A percentile compares a stretch with the other conserved stretches of the same genome.
These are phyloP conservation scores for Macrophya alboannulata DNA, from an alignment of 2,888 invertebrate species.

Conservation along the genomic window DNA sequence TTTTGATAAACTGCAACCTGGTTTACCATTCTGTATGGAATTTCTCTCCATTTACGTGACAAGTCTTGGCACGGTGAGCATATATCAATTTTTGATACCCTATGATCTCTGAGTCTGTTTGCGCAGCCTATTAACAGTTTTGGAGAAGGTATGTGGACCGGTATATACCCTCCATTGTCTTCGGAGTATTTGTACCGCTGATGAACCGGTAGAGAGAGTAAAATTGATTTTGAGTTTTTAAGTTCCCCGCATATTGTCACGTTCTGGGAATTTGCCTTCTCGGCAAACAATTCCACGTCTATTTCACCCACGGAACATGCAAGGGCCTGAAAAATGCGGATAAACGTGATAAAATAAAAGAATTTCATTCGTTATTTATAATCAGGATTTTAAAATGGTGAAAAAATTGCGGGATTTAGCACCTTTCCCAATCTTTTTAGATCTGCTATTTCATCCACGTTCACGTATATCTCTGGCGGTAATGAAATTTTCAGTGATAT, in stretches of 20 bases:
- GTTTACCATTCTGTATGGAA: constrained; percentile 71
- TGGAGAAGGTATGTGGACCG: constrained; percentile 68
- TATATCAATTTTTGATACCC: constrained; percentile 71
- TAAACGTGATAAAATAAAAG: background rate
- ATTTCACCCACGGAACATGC: constrained; percentile 74
- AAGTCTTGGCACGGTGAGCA: constrained; percentile 72
- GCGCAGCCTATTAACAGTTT: constrained; percentile 73
- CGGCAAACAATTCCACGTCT: constrained; percentile 75
- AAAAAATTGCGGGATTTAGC: constrained; percentile 20
- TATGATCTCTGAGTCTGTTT: constrained; percentile 69
- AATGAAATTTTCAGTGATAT: constrained; percentile 70
- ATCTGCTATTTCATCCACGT: constrained; percentile 76
- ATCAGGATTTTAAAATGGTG: background rate
- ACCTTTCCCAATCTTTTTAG: constrained; percentile 72
- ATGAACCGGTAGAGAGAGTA: constrained; percentile 72
- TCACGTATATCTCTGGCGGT: constrained; percentile 74
- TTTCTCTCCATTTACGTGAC: constrained; percentile 73
- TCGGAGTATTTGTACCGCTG: constrained; percentile 74
- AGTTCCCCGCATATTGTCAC: constrained; percentile 70
- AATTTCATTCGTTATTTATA: background rate
- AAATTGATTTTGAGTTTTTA: constrained; percentile 52
- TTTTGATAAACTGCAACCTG: background rate
- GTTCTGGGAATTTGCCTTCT: constrained; percentile 72
- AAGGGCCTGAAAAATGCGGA: constrained; percentile 65
- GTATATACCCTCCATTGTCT: constrained; percentile 63